These are phyloP conservation scores for Argentina silus DNA, from an alignment of 2,797 vertebrate species.

Conservation along the genomic window DNA sequence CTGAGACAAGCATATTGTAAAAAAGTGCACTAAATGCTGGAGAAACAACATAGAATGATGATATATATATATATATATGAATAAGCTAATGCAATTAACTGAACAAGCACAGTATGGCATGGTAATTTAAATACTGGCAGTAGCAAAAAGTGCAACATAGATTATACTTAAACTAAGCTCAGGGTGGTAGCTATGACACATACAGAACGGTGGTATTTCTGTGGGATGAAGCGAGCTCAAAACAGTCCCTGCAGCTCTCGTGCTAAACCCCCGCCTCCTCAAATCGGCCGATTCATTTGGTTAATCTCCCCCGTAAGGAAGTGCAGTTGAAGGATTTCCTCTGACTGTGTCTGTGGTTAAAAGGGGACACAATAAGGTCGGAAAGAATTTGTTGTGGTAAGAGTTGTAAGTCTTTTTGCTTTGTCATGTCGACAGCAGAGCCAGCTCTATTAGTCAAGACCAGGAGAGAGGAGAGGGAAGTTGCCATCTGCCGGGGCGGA, in stretches of 20 bases:
- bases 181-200: slow-evolving; percentile 10
- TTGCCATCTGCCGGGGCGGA: slow-evolving; percentile 10
- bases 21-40: slow-evolving; percentile 24
- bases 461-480: too few relatives aligned
- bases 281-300: slow-evolving; percentile 30
- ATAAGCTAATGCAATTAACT: too few relatives aligned
- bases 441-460: background rate
- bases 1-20: slow-evolving; percentile 3
- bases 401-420: slow-evolving; percentile 19
- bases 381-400: background rate
- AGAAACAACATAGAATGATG: slow-evolving; percentile 3
- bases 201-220: background rate
- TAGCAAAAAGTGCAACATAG: too few relatives aligned
- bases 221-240: slow-evolving; percentile 7
- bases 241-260: slow-evolving; percentile 15
- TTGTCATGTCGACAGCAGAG: slow-evolving; percentile 21
- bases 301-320: slow-evolving; percentile 37
- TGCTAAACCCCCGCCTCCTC: slow-evolving; percentile 27
- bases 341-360: slow-evolving; percentile 10
- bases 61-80: too few relatives aligned
- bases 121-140: too few relatives aligned
- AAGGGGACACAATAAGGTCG: background rate
- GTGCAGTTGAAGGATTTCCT: slow-evolving; percentile 25
- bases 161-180: background rate
- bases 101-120: too few relatives aligned